Base-by-base conservation (phyloP, 2,888 invertebrate species). In the Tyria jacobaeae region DNA sequence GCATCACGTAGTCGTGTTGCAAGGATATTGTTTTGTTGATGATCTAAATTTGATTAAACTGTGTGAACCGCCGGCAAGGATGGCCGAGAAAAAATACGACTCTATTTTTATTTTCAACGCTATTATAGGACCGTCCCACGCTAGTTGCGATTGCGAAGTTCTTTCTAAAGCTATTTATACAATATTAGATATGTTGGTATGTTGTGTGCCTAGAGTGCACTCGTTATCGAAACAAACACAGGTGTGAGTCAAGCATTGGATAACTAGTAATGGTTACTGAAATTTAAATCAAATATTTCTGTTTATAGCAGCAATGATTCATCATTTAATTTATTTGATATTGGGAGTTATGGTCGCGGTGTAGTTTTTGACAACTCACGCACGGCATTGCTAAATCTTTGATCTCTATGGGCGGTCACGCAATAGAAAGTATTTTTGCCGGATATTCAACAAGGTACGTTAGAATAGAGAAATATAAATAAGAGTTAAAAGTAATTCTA, bases 111-210 rank as follows among this genome's bases (percentile, higher is more conserved):
- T 76, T 65, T 63, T 67, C 48, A 61, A 59, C 57, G 75, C 71
- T 83, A 81, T 83, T 80, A 77, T 72, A 62, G 71, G 64, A 73
- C 64, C 79, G 57, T 83, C 85, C 82, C 81, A 86, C 85, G 85
- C 75, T 53, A 68, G 76, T 81, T 79, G 83, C 80, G 75, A 80
- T 81, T 79, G 83, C 80, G 75, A 80, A 81, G 75, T 80, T 79
- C 77, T 83, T 82, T 84, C 80, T 73, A 74, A 73, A 82, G 71
- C 75, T 78, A 78, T 78, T 75, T 70, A 69, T 72, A 75, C 68
- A 62, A 59, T 57, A 54, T 10, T 41, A 41, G n/a, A n/a, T n/a
- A n/a, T n/a, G n/a, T n/a, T n/a, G 44, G 57, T 65, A 64, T 68
- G 62, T 68, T 72, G 58, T 68, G 34, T 60, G 67, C 62, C 62